These are phyloP conservation scores for Motacilla tschutschensis DNA, from an alignment of 2,113 vertebrate genomes.

Conservation along the genomic window DNA sequence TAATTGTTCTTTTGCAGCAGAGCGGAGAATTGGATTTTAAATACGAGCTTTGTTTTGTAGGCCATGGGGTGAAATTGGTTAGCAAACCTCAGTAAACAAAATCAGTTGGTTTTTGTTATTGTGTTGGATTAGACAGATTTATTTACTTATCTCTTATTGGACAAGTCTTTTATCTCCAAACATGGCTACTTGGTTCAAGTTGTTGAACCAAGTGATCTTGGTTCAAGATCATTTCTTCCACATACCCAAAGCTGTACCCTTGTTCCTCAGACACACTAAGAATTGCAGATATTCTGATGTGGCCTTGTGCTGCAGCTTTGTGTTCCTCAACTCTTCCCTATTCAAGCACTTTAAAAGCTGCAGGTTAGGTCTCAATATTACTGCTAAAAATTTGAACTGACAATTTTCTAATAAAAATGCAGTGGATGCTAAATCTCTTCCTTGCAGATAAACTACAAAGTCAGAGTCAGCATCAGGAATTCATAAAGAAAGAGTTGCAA, in stretches of 20 bases:
- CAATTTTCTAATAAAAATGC: conserved; percentile 9
- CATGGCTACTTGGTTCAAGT: not conserved
- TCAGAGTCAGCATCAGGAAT: not conserved
- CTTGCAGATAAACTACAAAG: not conserved
- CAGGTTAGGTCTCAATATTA: not conserved
- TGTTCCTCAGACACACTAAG: not conserved
- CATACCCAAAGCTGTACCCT: not conserved
- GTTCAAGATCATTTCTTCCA: not conserved
- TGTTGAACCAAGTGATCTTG: not conserved
- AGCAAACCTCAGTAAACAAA: not conserved
- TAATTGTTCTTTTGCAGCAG: conserved; percentile 33
- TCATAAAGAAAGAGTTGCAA: not conserved
- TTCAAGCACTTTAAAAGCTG: not conserved
- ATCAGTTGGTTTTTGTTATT: not conserved
- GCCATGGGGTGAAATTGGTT: not conserved
- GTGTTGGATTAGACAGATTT: not conserved
- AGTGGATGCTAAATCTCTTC: not conserved
- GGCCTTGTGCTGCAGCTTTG: not conserved
- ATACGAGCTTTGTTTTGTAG: not conserved
- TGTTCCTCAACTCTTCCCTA: not conserved
- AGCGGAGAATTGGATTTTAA: conserved; percentile 11
- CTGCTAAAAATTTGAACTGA: not conserved
- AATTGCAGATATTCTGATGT: not conserved
- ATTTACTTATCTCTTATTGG: not conserved
- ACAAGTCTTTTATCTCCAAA: not conserved